These are phyloP conservation scores for Idris sp. DNA, from an alignment of 1,140 invertebrate genomes.

Conservation along the genomic window DNA sequence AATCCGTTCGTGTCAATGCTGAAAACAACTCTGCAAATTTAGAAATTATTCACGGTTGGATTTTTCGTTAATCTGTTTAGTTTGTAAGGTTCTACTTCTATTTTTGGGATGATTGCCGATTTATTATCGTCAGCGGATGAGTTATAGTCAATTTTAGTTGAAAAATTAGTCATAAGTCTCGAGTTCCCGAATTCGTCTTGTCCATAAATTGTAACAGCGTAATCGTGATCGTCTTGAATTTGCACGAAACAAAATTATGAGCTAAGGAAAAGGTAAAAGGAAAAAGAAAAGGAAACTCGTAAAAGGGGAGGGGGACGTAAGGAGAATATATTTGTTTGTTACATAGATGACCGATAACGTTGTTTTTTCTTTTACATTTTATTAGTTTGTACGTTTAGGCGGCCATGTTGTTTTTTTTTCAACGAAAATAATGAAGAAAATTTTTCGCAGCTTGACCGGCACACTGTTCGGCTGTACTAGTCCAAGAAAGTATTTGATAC, in stretches of 20 bases:
- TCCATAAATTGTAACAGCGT: constrained; percentile 11
- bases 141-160: constrained; percentile 63
- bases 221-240: constrained; percentile 18
- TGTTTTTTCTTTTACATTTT: constrained; percentile 79
- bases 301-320: constrained; percentile 33
- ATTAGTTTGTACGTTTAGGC: constrained; percentile 79
- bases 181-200: constrained; percentile 52
- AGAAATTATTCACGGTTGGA: constrained; percentile 54
- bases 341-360: constrained; percentile 78
- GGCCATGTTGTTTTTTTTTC: constrained; percentile 78
- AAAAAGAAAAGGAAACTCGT: constrained; percentile 56
- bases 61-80: constrained; percentile 50
- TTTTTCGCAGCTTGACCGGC: constrained; percentile 16
- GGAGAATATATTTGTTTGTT: constrained; percentile 78
- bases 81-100: too few species aligned
- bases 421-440: too few species aligned
- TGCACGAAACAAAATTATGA: constrained; percentile 47
- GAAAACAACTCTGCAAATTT: constrained; percentile 68
- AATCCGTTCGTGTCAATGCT: constrained; percentile 71
- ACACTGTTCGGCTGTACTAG: constrained; percentile 41
- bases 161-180: constrained; percentile 53
- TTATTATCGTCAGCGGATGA: constrained; percentile 2
- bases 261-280: constrained; percentile 48
- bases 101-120: too few species aligned
- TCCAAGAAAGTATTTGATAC: constrained; percentile 20